Evolutionary conservation across 2,797 vertebrate genomes (phyloP).

Genomic region (Denticeps clupeoides): DNA sequence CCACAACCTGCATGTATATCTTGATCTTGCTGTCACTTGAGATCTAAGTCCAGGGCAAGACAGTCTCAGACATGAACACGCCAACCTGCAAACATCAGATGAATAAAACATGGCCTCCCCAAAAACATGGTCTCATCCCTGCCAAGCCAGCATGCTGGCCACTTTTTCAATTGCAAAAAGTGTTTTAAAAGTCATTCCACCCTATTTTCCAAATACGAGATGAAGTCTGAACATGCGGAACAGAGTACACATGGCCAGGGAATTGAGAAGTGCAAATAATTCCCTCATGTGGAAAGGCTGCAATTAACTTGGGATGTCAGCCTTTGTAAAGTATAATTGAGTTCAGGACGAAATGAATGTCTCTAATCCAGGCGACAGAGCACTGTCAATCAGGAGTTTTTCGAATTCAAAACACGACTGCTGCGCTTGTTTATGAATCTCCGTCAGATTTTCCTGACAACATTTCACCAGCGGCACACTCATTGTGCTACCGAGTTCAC

Average conservation of each 20-base stretch:
- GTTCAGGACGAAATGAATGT: constrained; percentile 65
- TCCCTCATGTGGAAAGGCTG: constrained; percentile 67
- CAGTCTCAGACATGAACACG: constrained; percentile 17
- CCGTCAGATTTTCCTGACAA: constrained; percentile 42
- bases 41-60: constrained; percentile 25
- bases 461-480: constrained; percentile 49
- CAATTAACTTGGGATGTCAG: constrained; percentile 73
- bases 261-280: constrained; percentile 69
- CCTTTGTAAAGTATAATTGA: constrained; percentile 75
- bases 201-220: constrained; percentile 56
- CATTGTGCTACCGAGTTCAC: constrained; percentile 39
- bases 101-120: constrained; percentile 18
- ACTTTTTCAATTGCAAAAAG: constrained; percentile 29
- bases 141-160: constrained; percentile 37
- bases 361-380: constrained; percentile 64
- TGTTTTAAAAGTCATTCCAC: constrained; percentile 48
- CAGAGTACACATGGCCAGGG: constrained; percentile 59
- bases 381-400: constrained; percentile 61
- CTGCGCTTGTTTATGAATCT: constrained; percentile 57
- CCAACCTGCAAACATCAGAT: constrained; percentile 19
- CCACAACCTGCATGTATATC: too few relatives aligned
- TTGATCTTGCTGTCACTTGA: constrained; percentile 53
- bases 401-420: constrained; percentile 50
- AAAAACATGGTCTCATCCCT: constrained; percentile 30
- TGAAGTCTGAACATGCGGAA: constrained; percentile 52